These are phyloP conservation scores for Arvicanthis niloticus DNA, from an alignment of 2,113 vertebrate genomes.

Conservation along the genomic window DNA sequence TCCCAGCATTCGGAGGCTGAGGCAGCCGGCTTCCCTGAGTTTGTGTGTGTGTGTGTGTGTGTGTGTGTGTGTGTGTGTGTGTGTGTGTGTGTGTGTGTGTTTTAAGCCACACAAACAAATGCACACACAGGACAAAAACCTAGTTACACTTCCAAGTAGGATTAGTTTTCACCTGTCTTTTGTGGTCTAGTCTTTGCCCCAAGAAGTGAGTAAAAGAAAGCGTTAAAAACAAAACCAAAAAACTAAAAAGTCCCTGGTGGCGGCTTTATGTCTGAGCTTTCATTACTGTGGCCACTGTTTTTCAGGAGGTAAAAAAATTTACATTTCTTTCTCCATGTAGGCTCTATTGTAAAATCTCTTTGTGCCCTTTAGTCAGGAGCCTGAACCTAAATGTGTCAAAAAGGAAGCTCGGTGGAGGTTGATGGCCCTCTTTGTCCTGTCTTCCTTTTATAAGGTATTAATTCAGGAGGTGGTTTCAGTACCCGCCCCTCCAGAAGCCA, in stretches of 20 bases:
- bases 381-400: neutral
- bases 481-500: neutral
- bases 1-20: neutral
- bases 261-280: neutral
- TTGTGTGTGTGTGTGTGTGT: neutral
- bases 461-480: neutral
- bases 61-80: too few relatives aligned
- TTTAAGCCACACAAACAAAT: neutral
- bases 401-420: neutral
- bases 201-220: neutral
- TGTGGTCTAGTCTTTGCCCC: neutral
- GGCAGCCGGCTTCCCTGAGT: neutral
- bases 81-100: neutral
- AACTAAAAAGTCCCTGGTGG: neutral
- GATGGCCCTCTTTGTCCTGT: neutral
- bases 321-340: constrained; percentile 4
- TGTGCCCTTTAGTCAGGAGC: neutral
- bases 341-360: neutral
- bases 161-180: neutral
- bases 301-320: constrained; percentile 23
- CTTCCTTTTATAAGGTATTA: neutral
- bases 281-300: neutral
- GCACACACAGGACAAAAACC: neutral
- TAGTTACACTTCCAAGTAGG: neutral
- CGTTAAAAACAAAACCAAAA: neutral